phyloP scores from a whole-genome alignment of 2,888 invertebrate species.

The Drepana falcataria region DNA sequence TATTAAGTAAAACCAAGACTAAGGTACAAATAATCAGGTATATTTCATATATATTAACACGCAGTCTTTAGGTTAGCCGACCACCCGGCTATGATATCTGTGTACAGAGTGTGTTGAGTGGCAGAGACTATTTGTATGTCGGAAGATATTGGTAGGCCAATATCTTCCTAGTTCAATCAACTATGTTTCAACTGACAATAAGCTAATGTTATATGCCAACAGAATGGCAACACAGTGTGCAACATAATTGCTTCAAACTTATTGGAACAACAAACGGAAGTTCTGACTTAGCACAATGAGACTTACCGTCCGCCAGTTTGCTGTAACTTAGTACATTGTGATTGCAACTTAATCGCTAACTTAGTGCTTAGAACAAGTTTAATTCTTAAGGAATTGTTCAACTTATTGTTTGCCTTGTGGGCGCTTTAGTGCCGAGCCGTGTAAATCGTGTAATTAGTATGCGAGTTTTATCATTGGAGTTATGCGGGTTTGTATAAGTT shows the following conservation, averaged over 20 bases:
- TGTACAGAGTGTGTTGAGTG: no score
- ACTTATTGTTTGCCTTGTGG: constrained; percentile 33
- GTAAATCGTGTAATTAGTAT: constrained; percentile 27
- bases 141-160: not conserved
- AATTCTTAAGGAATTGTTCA: constrained; percentile 45
- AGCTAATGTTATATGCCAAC: constrained; percentile 15
- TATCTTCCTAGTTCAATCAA: not conserved
- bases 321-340: constrained; percentile 45
- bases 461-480: constrained; percentile 30
- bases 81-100: no score
- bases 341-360: constrained; percentile 67
- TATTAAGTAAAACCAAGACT: no score
- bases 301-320: constrained; percentile 57
- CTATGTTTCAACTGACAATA: not conserved
- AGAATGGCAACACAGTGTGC: constrained; percentile 24
- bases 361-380: constrained; percentile 50
- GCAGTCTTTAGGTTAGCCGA: no score
- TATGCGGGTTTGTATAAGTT: constrained; percentile 11
- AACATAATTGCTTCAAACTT: constrained; percentile 49
- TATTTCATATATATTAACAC: no score
- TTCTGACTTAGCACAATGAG: constrained; percentile 52
- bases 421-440: constrained; percentile 3
- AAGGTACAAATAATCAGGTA: no score
- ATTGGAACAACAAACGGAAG: constrained; percentile 50
- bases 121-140: no score